These are phyloP conservation scores for Nephrotoma flavescens DNA, from an alignment of 2,888 invertebrate genomes.

Conservation along the genomic window DNA sequence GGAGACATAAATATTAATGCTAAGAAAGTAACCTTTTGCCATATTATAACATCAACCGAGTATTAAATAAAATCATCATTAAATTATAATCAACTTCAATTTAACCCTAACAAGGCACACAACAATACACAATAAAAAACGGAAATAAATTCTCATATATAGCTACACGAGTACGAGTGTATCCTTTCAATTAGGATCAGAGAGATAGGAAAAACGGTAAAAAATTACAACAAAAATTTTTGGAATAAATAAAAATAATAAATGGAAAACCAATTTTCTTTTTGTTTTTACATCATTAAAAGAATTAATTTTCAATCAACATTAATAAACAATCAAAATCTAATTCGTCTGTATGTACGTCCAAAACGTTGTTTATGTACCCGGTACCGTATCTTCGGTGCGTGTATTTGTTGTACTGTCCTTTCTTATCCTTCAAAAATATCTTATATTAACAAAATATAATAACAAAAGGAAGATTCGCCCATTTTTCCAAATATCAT, in stretches of 20 bases:
- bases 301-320: background rate
- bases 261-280: background rate
- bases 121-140: background rate
- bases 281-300: background rate
- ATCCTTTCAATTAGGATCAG: background rate
- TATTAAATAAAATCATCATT: background rate
- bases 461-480: background rate
- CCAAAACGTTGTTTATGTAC: background rate
- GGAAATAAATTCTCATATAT: background rate
- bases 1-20: background rate
- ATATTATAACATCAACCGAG: background rate
- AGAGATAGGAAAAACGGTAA: background rate
- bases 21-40: background rate
- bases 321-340: background rate
- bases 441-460: background rate
- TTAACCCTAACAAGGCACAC: background rate
- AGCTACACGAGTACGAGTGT: background rate
- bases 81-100: background rate
- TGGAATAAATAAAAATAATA: background rate
- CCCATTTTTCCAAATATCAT: background rate
- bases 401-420: background rate
- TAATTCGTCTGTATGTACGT: background rate
- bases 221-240: background rate
- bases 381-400: background rate
- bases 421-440: background rate